Percentiles rank a stretch among this genome's conserved stretches.
These are phyloP conservation scores for Pheosia tremula DNA, from an alignment of 2,888 invertebrate genomes.

Conservation along the genomic window DNA sequence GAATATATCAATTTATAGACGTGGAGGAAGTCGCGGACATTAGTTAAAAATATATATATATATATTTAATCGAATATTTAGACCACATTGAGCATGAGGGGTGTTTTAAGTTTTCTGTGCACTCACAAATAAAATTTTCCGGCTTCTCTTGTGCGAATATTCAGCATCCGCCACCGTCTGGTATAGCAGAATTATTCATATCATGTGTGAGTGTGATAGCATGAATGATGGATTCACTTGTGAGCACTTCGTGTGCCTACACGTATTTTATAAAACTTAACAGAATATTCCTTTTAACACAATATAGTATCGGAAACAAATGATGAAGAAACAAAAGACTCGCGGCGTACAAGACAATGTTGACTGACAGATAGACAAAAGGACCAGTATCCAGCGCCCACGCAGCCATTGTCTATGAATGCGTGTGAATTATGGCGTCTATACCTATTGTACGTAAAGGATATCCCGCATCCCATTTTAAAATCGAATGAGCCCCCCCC, in stretches of 20 bases:
- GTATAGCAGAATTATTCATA: no score
- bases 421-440: constrained; percentile 1
- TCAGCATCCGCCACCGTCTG: no score
- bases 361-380: constrained; percentile 13
- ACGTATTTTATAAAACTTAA: neutral
- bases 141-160: no score
- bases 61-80: no score
- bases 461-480: no score
- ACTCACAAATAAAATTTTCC: no score
- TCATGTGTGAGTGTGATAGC: neutral
- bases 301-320: constrained; percentile 10
- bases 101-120: no score
- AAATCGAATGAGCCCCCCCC: no score
- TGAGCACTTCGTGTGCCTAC: neutral
- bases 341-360: neutral
- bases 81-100: no score
- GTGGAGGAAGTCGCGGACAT: no score
- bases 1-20: no score
- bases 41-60: no score
- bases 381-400: constrained; percentile 10
- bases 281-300: constrained; percentile 6
- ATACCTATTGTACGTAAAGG: neutral
- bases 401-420: constrained; percentile 11
- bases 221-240: neutral
- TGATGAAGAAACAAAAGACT: constrained; percentile 11